Evolutionary conservation across 2,113 vertebrate genomes (phyloP), one percentile per base, ranked within the genome.

Genomic region (Willisornis vidua): DNA sequence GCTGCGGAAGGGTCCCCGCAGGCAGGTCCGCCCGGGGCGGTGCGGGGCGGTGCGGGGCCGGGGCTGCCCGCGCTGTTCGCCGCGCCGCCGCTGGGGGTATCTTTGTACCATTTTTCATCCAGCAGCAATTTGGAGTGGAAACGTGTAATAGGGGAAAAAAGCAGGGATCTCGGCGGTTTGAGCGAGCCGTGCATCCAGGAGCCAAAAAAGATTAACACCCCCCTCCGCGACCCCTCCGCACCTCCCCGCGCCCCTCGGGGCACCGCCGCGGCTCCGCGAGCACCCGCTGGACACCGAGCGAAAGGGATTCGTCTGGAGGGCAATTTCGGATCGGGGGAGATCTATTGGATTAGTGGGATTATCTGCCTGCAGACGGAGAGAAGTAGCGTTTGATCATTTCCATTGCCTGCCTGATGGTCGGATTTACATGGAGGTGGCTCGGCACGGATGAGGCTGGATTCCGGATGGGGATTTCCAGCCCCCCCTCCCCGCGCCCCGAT

Each of bases 81-180:
- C 88, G 80, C 71, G 39, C 70, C 66, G 94, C 98, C 98, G 95
- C 98, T 98, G 98, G 98, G 98, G 97, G 98, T 97, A 98, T 89
- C 98, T 98, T 98, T 98, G 98, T 98, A 98, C 97, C 97, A 98
- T 98, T 98, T 99, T 98, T 98, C 97, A 97, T 97, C 94, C 87
- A 85, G 97, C 97, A 98, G 96, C 84, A 96, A 97, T 97, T 98
- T 97, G 97, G 97, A 98, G 98, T 98, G 97, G 97, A 98, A 98
- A 98, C 97, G 97, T 97, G 89, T 96, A 96, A 98, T 96, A 97
- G 51, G 55, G 66, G 33, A 16, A 98, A 98, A 98, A 97, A 97
- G 90, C 97, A 96, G 97, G 97, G 97, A 97, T 98, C 97, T 98
- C 98, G 97, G 98, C 97, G 96, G 65, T 95, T 87, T 96, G 97